Evolutionary conservation across 2,113 vertebrate species (phyloP).

Genomic region (Glareola pratincola): DNA sequence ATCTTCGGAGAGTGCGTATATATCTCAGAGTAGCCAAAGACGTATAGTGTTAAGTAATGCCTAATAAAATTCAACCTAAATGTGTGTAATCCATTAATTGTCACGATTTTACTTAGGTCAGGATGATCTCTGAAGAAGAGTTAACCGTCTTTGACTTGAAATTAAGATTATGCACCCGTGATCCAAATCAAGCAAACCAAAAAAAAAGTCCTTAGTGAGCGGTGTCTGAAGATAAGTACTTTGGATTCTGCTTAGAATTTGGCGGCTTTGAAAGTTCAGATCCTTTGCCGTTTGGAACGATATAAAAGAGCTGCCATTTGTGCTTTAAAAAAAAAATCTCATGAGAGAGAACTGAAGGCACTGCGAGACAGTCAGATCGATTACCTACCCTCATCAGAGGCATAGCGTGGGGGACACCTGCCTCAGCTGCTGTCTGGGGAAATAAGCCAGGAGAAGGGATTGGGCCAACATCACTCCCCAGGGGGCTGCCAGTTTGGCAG

Average conservation of each 20-base stretch:
- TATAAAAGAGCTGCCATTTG: constrained; percentile 24
- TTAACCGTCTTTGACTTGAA: constrained; percentile 23
- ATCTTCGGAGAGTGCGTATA: neutral
- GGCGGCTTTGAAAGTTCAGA: constrained; percentile 31
- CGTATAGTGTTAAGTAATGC: neutral
- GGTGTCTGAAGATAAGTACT: neutral
- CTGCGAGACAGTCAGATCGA: neutral
- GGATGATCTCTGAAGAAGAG: neutral
- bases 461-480: neutral
- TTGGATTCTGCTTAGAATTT: constrained; percentile 46
- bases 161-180: constrained; percentile 22
- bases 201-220: neutral
- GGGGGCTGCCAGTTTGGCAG: neutral
- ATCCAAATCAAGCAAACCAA: neutral
- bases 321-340: constrained; percentile 22
- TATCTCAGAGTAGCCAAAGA: constrained; percentile 17
- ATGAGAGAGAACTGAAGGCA: neutral
- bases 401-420: neutral
- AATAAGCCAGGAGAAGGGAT: neutral
- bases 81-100: neutral
- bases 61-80: constrained; percentile 14
- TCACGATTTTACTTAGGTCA: neutral
- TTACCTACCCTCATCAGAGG: neutral
- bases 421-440: neutral
- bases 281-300: neutral